These are phyloP conservation scores for Formicarius rufipectus DNA, from an alignment of 2,113 vertebrate genomes.

Conservation along the genomic window DNA sequence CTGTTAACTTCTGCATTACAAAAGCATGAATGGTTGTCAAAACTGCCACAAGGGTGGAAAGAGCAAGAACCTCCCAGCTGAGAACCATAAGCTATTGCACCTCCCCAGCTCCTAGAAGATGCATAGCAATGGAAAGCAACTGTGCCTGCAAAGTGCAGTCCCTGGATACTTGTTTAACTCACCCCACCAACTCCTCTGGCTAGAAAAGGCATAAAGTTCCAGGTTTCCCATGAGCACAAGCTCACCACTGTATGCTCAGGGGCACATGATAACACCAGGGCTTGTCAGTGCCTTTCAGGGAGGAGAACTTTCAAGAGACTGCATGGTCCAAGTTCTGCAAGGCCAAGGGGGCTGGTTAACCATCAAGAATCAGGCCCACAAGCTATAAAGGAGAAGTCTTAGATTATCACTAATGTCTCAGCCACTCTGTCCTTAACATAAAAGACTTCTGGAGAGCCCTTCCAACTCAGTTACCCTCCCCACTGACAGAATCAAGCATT, in stretches of 20 bases:
- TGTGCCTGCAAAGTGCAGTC: background rate
- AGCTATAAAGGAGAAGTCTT: background rate
- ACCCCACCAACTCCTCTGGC: background rate
- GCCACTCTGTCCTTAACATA: background rate
- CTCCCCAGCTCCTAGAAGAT: background rate
- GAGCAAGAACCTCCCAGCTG: background rate
- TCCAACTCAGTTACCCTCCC: too few species aligned
- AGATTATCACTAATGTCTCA: background rate
- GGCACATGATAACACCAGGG: background rate
- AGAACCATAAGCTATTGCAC: background rate
- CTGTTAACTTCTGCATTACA: background rate
- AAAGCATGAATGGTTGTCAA: too few species aligned
- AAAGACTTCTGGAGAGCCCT: too few species aligned
- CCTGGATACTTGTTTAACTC: background rate
- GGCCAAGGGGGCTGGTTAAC: accelerated
- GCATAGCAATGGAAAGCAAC: background rate
- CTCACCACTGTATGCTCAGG: background rate
- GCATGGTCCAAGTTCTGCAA: background rate
- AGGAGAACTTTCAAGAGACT: background rate
- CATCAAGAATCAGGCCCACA: background rate
- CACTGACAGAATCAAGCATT: accelerated
- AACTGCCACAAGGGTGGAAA: background rate
- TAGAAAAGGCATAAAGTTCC: background rate
- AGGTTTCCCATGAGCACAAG: background rate
- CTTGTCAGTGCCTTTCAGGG: background rate